Evolutionary conservation across 2,888 invertebrate species (phyloP), one percentile per base, ranked within the genome.

Genomic region (Rhyacophila evoluta): DNA sequence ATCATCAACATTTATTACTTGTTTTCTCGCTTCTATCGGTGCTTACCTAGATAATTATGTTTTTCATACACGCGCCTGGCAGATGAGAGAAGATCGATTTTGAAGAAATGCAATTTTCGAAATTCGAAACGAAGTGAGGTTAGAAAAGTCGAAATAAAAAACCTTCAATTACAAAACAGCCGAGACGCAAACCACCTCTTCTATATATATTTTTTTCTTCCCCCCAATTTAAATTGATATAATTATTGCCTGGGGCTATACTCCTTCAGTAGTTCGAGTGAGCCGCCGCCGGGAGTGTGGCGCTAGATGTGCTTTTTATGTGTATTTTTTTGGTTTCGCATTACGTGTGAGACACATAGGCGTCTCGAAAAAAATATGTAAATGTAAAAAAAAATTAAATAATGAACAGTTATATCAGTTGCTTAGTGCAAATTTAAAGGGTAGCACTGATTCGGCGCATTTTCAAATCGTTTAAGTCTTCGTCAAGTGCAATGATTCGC

Each of bases 261-360:
- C 81, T 79, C 73, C 81, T 81, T 79, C 81, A 79, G 81, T 81
- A 81, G 81, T 81, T 81, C n/a, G 74, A 81, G 76, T 79, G 79
- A 77, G 76, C 81, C 77, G 81, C 81, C 81, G 74, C 72, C 71
- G 70, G 81, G 55, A 77, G 77, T 67, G 79, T 79, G 81, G 81
- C 81, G 81, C 79, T 81, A 79, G 81, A 70, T 74, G 72, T 76
- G 29, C 67, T 72, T 72, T 74, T 74, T 77, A 37, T 12, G 25
- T 12, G 15, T 12, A 29, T 27, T 76, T 39, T 39, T 39, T 38
- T 38, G 55, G 25, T 19, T 70, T 70, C 38, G 27, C 69, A 12
- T 74, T 55, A 28, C 11, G 33, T 25, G 19, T 4, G 11, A 19
- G 15, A 67, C 19, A 11, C 70, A 37, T 28, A n/a, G 38, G 75